Percentiles rank a stretch among this genome's conserved stretches.
Evolutionary conservation across 2,888 invertebrate genomes (phyloP).

Genomic region (Tethea ocularis): DNA sequence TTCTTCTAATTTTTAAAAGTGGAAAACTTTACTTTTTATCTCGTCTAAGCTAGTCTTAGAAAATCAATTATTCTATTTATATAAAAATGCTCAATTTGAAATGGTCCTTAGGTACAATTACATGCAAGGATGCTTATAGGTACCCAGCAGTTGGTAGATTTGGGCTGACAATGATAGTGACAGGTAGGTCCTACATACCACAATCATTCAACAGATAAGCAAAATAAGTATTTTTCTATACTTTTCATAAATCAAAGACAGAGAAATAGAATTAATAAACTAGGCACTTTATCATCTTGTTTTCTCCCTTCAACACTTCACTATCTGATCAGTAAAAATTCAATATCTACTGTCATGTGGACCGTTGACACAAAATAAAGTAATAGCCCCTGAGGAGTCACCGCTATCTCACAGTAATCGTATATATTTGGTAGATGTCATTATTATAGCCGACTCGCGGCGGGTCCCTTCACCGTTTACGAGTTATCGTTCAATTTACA

Average conservation of each 20-base stretch:
- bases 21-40: background rate
- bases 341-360: conserved; percentile 21
- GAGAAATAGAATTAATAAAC: too few relatives aligned
- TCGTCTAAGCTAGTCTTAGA: too few relatives aligned
- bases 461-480: conserved; percentile 54
- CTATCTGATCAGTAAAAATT: conserved; percentile 20
- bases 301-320: conserved; percentile 29
- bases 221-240: too few relatives aligned
- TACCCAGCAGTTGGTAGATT: too few relatives aligned
- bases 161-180: too few relatives aligned
- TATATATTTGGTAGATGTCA: conserved; percentile 56
- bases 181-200: too few relatives aligned
- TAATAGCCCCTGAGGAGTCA: conserved; percentile 35
- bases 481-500: conserved; percentile 72
- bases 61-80: too few relatives aligned
- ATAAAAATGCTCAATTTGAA: too few relatives aligned
- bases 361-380: conserved; percentile 52
- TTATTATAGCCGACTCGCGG: conserved; percentile 57
- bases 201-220: too few relatives aligned
- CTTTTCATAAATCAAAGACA: too few relatives aligned
- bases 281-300: conserved; percentile 19
- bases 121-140: too few relatives aligned
- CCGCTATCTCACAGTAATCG: conserved; percentile 53
- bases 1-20: background rate
- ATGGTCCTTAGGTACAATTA: too few relatives aligned